Percentiles rank a stretch among this genome's conserved stretches.
Conservation (phyloP, 2,113 vertebrate species). For the Perca schrenkii region DNA sequence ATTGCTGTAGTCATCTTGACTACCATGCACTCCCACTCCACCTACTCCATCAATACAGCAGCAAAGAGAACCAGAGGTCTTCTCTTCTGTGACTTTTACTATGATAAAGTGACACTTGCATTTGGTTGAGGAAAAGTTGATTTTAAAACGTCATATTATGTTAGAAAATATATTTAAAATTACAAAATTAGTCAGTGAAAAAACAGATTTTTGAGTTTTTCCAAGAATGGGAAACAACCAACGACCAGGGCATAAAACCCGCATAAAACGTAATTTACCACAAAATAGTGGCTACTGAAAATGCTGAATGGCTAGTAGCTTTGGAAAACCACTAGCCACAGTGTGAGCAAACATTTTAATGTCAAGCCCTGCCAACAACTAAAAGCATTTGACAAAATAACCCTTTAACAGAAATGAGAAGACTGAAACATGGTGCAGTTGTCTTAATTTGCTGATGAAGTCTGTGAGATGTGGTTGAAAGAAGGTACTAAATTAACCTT, state of each 20-base stretch:
- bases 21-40: constrained; percentile 8
- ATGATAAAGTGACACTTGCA: not conserved
- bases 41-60: constrained; percentile 16
- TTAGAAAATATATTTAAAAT: no score
- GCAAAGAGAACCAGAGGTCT: not conserved
- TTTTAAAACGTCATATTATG: not conserved
- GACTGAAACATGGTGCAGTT: not conserved
- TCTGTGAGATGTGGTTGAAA: not conserved
- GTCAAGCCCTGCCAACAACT: not conserved
- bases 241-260: no score
- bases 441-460: not conserved
- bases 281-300: no score
- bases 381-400: not conserved
- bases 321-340: no score
- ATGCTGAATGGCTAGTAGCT: no score
- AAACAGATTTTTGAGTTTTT: no score
- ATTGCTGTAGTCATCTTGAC: constrained; percentile 31
- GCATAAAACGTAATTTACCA: no score
- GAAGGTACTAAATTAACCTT: no score
- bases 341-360: no score
- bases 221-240: no score
- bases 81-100: not conserved
- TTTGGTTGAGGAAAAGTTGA: not conserved
- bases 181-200: no score
- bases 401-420: not conserved